Evolutionary conservation across 2,888 invertebrate genomes (phyloP).

Genomic region (Luperina nickerlii): DNA sequence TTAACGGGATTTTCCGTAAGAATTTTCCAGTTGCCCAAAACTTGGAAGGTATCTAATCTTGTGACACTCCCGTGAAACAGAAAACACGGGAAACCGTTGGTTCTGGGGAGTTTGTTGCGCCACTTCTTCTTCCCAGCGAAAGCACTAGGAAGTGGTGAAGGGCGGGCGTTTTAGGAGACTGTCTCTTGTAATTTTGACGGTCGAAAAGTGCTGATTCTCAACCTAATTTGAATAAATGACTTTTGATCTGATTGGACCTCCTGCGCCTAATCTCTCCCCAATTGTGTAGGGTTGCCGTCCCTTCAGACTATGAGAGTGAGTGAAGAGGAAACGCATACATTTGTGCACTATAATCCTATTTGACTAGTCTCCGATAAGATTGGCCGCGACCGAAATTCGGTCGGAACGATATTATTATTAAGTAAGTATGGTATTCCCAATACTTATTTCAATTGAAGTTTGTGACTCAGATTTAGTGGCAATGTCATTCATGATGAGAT

Average conservation of each 20-base stretch:
- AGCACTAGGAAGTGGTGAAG: too few relatives aligned
- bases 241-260: neutral
- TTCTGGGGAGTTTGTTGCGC: too few relatives aligned
- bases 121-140: too few relatives aligned
- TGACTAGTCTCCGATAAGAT: neutral
- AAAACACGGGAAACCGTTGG: neutral
- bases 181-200: too few relatives aligned
- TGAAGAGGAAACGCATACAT: neutral
- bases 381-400: neutral
- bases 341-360: neutral
- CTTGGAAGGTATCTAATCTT: neutral
- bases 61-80: neutral
- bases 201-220: too few relatives aligned
- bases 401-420: slow-evolving; percentile 13
- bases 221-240: too few relatives aligned
- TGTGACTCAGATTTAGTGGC: slow-evolving; percentile 55
- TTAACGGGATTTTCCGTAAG: neutral
- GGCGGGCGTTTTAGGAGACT: too few relatives aligned
- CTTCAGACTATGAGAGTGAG: too few relatives aligned
- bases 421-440: slow-evolving; percentile 31
- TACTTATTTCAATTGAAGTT: slow-evolving; percentile 50
- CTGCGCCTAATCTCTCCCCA: neutral
- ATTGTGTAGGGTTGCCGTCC: rapidly evolving
- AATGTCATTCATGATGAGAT: slow-evolving; percentile 59
- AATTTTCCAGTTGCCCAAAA: too few relatives aligned